These are phyloP conservation scores for Pseudanteris insignis DNA, from an alignment of 2,888 invertebrate species.

Conservation along the genomic window DNA sequence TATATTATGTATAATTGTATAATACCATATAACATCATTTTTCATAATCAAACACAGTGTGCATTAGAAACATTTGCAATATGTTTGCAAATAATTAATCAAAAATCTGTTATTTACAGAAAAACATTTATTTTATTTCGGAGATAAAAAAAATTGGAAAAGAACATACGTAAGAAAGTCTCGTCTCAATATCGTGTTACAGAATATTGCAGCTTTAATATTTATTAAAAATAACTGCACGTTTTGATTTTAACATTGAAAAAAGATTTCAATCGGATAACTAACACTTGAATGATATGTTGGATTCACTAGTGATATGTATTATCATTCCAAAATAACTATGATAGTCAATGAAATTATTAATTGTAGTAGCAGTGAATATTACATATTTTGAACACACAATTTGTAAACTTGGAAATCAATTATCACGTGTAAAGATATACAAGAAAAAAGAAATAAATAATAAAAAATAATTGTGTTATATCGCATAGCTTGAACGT, in stretches of 20 bases:
- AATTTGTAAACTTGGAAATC: too few species aligned
- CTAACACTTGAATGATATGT: constrained; percentile 7
- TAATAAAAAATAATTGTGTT: too few species aligned
- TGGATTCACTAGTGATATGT: constrained; percentile 12
- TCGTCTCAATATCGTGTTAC: not conserved
- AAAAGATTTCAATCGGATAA: not conserved
- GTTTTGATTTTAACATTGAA: not conserved
- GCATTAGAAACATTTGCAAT: constrained; percentile 32
- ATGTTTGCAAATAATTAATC: constrained; percentile 14
- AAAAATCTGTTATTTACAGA: constrained; percentile 27
- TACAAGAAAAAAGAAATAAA: too few species aligned
- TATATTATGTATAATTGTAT: too few species aligned
- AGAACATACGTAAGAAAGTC: too few species aligned
- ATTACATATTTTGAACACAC: too few species aligned
- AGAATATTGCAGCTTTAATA: constrained; percentile 1
- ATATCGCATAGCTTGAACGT: too few species aligned
- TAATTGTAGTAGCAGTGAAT: too few species aligned
- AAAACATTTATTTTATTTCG: not conserved
- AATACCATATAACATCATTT: constrained; percentile 15
- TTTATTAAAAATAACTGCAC: constrained; percentile 17
- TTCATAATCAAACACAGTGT: constrained; percentile 33
- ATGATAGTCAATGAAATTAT: too few species aligned
- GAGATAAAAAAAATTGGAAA: not conserved
- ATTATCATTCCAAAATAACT: too few species aligned
- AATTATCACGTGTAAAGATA: too few species aligned